Evolutionary conservation across 2,888 invertebrate species (phyloP).

Genomic region (Nephrotoma flavescens): DNA sequence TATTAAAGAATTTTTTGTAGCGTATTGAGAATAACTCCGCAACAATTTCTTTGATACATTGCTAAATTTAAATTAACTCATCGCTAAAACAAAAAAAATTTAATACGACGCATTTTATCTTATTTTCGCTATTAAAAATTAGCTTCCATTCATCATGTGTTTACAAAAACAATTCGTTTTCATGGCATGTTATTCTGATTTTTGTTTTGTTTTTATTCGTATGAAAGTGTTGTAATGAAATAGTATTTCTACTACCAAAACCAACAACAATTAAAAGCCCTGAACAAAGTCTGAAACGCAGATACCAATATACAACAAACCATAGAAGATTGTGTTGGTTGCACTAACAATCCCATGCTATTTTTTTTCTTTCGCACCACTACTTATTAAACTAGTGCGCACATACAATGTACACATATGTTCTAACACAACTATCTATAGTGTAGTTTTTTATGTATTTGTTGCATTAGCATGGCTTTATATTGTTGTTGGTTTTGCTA

Average conservation of each 20-base stretch:
- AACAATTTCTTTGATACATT: neutral
- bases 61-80: neutral
- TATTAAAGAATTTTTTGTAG: neutral
- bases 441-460: too few relatives aligned
- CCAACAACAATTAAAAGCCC: too few relatives aligned
- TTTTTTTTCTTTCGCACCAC: too few relatives aligned
- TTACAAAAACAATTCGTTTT: neutral
- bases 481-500: too few relatives aligned
- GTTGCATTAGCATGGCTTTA: too few relatives aligned
- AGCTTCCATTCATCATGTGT: neutral
- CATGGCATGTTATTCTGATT: neutral
- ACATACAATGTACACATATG: too few relatives aligned
- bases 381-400: too few relatives aligned
- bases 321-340: too few relatives aligned
- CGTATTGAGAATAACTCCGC: neutral
- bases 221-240: neutral
- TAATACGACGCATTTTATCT: neutral
- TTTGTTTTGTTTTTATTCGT: neutral
- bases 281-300: too few relatives aligned
- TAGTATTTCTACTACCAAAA: neutral
- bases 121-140: neutral
- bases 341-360: too few relatives aligned
- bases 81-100: neutral
- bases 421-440: too few relatives aligned
- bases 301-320: too few relatives aligned